Conservation (phyloP, 2,797 vertebrate species). For the Urocyon cinereoargenteus region DNA sequence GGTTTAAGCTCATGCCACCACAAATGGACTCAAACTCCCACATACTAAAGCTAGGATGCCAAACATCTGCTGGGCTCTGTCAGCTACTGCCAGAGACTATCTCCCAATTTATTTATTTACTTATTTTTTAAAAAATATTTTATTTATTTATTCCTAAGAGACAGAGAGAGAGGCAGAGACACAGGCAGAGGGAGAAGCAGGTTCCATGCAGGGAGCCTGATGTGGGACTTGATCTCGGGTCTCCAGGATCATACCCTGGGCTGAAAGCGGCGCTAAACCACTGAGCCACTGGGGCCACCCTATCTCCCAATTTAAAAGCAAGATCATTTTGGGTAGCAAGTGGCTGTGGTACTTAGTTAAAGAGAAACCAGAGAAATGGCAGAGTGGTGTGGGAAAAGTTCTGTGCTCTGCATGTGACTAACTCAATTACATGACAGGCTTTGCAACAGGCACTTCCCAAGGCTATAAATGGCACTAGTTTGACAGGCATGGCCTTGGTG, state of each 20-base stretch:
- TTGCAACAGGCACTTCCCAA: background rate
- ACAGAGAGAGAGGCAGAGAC: too few relatives aligned
- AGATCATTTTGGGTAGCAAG: background rate
- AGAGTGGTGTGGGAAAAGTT: fast-evolving
- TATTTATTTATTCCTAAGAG: too few relatives aligned
- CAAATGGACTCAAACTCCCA: background rate
- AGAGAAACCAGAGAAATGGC: background rate
- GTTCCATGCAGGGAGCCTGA: too few relatives aligned
- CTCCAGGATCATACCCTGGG: too few relatives aligned
- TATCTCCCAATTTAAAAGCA: background rate
- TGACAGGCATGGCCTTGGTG: background rate
- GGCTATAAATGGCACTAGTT: background rate
- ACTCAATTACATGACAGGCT: background rate
- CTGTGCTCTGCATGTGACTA: fast-evolving
- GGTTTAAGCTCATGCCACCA: background rate
- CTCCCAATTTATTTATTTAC: background rate
- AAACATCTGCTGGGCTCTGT: background rate
- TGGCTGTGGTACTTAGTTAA: too few relatives aligned
- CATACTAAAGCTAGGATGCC: background rate
- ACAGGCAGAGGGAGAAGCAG: too few relatives aligned
- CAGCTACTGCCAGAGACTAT: background rate
- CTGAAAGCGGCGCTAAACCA: too few relatives aligned
- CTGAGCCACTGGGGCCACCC: too few relatives aligned
- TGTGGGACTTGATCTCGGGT: too few relatives aligned
- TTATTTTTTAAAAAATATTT: too few relatives aligned